Conservation (phyloP, 2,888 invertebrate species). For the Hyposoter didymator region DNA sequence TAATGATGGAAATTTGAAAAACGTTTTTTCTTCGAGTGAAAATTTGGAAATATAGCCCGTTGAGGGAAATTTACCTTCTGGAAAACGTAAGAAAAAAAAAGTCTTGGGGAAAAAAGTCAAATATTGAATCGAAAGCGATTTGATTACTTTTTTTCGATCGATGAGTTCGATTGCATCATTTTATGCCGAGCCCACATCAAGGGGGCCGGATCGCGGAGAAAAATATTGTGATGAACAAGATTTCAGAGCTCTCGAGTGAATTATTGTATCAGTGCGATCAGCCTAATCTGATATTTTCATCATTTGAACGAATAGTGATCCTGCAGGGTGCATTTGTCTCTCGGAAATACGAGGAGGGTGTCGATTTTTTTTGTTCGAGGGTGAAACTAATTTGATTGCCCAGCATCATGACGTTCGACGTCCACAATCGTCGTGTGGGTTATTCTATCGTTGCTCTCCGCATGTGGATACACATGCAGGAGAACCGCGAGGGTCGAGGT, state of each 20-base stretch:
- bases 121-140: neutral
- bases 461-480: neutral
- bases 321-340: conserved; percentile 16
- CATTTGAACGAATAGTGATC: conserved; percentile 16
- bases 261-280: conserved; percentile 8
- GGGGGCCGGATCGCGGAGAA: neutral
- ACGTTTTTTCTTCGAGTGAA: no score
- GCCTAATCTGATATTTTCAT: conserved; percentile 19
- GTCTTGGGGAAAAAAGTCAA: neutral
- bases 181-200: neutral
- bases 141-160: neutral
- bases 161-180: neutral
- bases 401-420: conserved; percentile 29
- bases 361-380: conserved; percentile 29
- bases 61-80: no score
- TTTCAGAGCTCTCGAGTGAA: neutral
- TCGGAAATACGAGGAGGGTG: conserved; percentile 27
- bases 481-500: conserved; percentile 22
- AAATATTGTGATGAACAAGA: conserved; percentile 7
- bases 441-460: conserved; percentile 7
- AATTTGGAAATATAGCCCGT: no score
- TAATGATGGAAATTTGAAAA: neutral
- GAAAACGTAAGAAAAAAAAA: neutral
- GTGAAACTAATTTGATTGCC: conserved; percentile 51
- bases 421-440: conserved; percentile 34